Evolutionary conservation across 2,797 vertebrate genomes (phyloP).

Genomic region (Fistularia commersonii): DNA sequence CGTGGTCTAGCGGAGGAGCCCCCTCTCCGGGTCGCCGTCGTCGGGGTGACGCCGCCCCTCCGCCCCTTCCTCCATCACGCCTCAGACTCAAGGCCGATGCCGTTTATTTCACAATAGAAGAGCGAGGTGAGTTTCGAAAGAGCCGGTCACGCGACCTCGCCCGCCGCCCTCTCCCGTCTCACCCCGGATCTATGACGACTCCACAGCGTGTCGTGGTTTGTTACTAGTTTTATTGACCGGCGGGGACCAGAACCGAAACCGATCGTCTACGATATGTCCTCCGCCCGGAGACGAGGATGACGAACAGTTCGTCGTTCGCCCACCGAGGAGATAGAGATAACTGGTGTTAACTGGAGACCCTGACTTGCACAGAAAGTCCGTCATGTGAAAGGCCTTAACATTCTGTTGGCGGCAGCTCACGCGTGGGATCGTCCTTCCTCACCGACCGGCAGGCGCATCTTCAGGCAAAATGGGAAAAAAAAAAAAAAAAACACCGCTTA

Average conservation of each 20-base stretch:
- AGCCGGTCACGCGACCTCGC: constrained; percentile 29
- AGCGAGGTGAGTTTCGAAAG: constrained; percentile 14
- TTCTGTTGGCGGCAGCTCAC: constrained; percentile 10
- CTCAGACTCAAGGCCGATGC: constrained; percentile 56
- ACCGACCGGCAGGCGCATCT: constrained; percentile 22
- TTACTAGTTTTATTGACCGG: constrained; percentile 20
- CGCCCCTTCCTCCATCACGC: constrained; percentile 15
- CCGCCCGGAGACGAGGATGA: no score
- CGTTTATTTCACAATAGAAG: constrained; percentile 29
- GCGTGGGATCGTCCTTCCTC: constrained; percentile 15
- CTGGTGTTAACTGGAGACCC: constrained; percentile 14
- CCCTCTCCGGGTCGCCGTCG: constrained; percentile 20
- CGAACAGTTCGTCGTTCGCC: constrained; percentile 4
- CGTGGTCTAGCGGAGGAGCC: constrained; percentile 77
- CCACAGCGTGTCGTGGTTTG: constrained; percentile 31
- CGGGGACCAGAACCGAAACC: no score
- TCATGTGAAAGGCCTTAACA: not conserved
- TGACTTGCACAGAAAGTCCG: constrained; percentile 13
- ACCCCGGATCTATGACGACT: constrained; percentile 16
- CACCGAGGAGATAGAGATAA: constrained; percentile 10
- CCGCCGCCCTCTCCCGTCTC: constrained; percentile 25
- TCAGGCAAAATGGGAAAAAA: no score
- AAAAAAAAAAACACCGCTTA: not conserved
- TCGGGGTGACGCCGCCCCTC: constrained; percentile 23
- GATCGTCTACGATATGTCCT: no score